These are phyloP conservation scores for Hyles vespertilio DNA, from an alignment of 1,140 invertebrate species.

Conservation along the genomic window DNA sequence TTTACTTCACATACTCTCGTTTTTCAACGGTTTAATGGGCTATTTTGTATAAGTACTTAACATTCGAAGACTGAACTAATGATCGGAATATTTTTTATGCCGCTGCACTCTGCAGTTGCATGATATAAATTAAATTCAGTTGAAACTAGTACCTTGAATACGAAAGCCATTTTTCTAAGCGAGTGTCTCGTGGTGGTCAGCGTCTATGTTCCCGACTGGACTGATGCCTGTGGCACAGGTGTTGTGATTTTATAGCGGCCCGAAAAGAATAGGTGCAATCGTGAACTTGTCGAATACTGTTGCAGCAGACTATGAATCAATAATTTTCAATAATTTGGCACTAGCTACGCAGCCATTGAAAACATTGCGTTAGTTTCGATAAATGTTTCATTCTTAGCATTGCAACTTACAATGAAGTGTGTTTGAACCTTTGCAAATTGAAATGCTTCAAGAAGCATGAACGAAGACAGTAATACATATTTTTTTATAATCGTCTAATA, in stretches of 20 bases:
- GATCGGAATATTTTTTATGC: too few species aligned
- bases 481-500: too few species aligned
- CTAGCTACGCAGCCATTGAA: constrained; percentile 39
- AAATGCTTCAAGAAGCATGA: too few species aligned
- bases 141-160: constrained; percentile 52
- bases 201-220: constrained; percentile 36
- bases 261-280: constrained; percentile 58
- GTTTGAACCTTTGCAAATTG: too few species aligned
- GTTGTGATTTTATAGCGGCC: constrained; percentile 63
- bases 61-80: too few species aligned
- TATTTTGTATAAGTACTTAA: too few species aligned
- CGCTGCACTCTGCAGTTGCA: too few species aligned
- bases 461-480: too few species aligned
- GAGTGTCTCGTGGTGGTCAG: constrained; percentile 12
- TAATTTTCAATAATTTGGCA: constrained; percentile 64
- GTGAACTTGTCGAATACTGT: constrained; percentile 47
- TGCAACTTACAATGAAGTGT: too few species aligned
- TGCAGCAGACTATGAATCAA: constrained; percentile 71
- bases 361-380: constrained; percentile 34
- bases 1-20: too few species aligned
- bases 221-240: constrained; percentile 41
- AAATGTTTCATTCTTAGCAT: background rate
- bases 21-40: too few species aligned
- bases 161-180: constrained; percentile 49
- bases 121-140: too few species aligned